Percentiles rank a stretch among this genome's conserved stretches.
phyloP scores from a whole-genome alignment of 2,888 invertebrate species.

The Eumacrocentrus americanus region DNA sequence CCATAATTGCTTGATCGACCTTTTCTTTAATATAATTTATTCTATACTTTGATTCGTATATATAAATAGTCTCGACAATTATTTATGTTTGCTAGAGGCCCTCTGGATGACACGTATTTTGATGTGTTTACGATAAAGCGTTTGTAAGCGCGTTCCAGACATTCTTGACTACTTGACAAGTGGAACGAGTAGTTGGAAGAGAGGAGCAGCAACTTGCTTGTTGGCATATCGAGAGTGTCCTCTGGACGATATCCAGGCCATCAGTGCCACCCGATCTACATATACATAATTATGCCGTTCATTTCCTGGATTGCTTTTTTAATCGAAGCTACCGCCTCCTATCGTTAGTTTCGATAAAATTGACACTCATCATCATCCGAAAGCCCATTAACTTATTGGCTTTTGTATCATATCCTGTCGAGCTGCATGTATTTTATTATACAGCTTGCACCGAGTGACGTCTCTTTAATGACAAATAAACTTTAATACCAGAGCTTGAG shows the following conservation, averaged over 20 bases:
- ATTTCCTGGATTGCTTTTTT: conserved; percentile 16
- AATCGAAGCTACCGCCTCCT: background rate
- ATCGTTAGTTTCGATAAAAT: conserved; percentile 1
- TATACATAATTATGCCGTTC: conserved; percentile 10
- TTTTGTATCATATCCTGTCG: background rate
- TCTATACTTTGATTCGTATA: background rate
- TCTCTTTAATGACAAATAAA: too few relatives aligned
- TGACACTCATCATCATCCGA: background rate
- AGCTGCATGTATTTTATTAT: background rate
- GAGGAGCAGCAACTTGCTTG: background rate
- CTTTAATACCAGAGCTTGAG: too few relatives aligned
- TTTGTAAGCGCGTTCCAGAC: background rate
- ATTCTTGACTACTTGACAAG: conserved; percentile 2
- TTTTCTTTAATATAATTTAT: conserved; percentile 5
- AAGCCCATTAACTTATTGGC: background rate
- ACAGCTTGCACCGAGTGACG: background rate
- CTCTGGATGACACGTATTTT: background rate
- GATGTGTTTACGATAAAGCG: conserved; percentile 2
- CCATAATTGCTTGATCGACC: conserved; percentile 25
- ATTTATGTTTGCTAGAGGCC: background rate
- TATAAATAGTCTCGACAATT: background rate
- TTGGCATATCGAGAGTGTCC: background rate
- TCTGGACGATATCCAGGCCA: conserved; percentile 6
- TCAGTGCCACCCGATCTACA: background rate
- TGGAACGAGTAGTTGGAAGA: background rate